phyloP scores from a whole-genome alignment of 1,140 invertebrate genomes.

The Steinernema feltiae region DNA sequence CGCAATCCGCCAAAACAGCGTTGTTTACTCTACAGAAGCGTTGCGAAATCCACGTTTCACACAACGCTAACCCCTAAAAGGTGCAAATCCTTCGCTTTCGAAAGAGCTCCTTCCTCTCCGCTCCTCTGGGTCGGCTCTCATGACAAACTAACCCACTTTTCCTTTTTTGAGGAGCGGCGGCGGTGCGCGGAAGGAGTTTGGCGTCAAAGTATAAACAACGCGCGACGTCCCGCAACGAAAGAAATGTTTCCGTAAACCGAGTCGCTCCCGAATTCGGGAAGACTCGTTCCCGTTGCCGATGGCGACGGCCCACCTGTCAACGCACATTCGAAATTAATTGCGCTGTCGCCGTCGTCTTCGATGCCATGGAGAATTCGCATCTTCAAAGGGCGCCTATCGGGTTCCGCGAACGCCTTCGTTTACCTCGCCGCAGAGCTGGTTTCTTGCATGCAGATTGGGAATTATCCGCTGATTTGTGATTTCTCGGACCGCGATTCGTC shows the following conservation, averaged over 20 bases:
- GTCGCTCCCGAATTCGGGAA: not conserved
- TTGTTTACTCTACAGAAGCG: too few relatives aligned
- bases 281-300: not conserved
- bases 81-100: too few relatives aligned
- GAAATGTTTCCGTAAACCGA: not conserved
- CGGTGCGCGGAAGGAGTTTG: not conserved
- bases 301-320: slow-evolving; percentile 1
- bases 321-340: slow-evolving; percentile 10
- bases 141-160: not conserved
- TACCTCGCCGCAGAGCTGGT: not conserved
- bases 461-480: too few relatives aligned
- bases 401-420: too few relatives aligned
- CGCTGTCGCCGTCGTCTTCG: not conserved
- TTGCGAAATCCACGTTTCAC: too few relatives aligned
- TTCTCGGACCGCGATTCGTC: too few relatives aligned
- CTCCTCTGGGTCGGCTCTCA: not conserved
- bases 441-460: not conserved
- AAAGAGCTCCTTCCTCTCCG: too few relatives aligned
- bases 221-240: not conserved
- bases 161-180: not conserved
- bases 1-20: too few relatives aligned
- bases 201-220: not conserved
- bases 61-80: too few relatives aligned
- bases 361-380: not conserved
- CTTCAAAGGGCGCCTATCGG: too few relatives aligned